Evolutionary conservation across 1,140 invertebrate species (phyloP), one percentile per base, ranked within the genome.

Genomic region (Bombus ignitus): DNA sequence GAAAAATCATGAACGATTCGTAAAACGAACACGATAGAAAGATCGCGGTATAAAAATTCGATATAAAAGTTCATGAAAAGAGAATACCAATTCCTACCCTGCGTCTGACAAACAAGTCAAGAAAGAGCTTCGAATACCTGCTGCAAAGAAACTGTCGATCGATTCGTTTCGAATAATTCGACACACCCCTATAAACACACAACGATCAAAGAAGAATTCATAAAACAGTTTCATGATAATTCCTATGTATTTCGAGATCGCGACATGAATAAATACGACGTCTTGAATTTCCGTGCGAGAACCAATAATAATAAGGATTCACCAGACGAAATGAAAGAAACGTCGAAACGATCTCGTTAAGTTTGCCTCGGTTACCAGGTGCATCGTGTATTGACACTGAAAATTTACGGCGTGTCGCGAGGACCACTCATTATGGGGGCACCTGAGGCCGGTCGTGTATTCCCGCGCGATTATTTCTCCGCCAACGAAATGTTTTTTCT

Each of bases 361-460:
- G 44, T 77, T 78, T 82, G 53, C 42, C n/a, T 47, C 18, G n/a
- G 15, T 22, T 35, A 42, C 83, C 83, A 90, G 89, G 76, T 90
- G 89, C 62, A 80, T 25, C 28, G 65, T 47, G 66, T 86, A 86
- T 85, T 81, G 89, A 90, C 87, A 83, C 9, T 35, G 79, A 53
- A 77, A 86, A 88, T 90, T 90, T 90, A 71, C 59, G 78, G 86
- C 68, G 78, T 87, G 80, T 89, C 83, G 68, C 68, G 39, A 78
- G 81, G 80, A 71, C 68, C 65, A 79, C 73, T 87, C 78, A 66
- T 89, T 90, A 90, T 68, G 32, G 62, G n/a, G 44, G 74, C 88
- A 90, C 81, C 88, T 90, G 88, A 89, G 37, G 37, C 81, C 18
- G 73, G 62, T 70, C 47, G 66, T 84, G 44, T 73, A 81, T 68